Evolutionary conservation across 2,888 invertebrate genomes (phyloP), one percentile per base, ranked within the genome.

Genomic region (Nomada goodeniana): DNA sequence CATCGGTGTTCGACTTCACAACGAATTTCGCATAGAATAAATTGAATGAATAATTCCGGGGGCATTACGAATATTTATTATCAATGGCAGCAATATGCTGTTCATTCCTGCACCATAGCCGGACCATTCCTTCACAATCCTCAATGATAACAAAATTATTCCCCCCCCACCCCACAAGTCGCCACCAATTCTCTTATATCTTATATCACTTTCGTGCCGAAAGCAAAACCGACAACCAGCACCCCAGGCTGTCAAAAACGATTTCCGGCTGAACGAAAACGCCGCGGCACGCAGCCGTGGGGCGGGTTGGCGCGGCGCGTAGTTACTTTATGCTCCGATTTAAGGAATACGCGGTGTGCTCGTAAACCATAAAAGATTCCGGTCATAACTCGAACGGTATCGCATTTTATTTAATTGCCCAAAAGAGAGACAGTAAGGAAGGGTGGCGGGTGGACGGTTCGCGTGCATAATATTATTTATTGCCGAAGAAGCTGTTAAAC

Each of bases 401-500:
- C 92, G 90, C 93, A 92, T 93, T 93, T 93, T 93, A 93, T 93
- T 93, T 93, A 93, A 93, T 93, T 93, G 93, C 92, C 91, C 89
- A 23, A 15, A 47, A 59, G n/a, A 13, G 44, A 59, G 4, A 55
- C 59, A 57, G 52, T 15, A 23, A 63, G 20, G 11, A n/a, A 26
- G 11, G 55, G 57, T 57, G 64, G 20, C 11, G 29, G 36, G 15
- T 44, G 53, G 65, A 65, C 42, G 23, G 23, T 53, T 61, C 65
- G 90, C 91, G 90, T 93, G 93, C 93, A 93, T 93, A 93, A 93
- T 93, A 93, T 93, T 93, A 93, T 93, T 93, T 93, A 93, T 93
- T 93, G 90, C 92, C 91, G 85, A 92, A 92, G 92, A 90, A 91
- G 92, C 92, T 92, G 92, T 93, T 93, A 93, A 93, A 92, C 83